Base-by-base conservation (phyloP, 2,113 vertebrate genomes). In the Edolisoma coerulescens region DNA sequence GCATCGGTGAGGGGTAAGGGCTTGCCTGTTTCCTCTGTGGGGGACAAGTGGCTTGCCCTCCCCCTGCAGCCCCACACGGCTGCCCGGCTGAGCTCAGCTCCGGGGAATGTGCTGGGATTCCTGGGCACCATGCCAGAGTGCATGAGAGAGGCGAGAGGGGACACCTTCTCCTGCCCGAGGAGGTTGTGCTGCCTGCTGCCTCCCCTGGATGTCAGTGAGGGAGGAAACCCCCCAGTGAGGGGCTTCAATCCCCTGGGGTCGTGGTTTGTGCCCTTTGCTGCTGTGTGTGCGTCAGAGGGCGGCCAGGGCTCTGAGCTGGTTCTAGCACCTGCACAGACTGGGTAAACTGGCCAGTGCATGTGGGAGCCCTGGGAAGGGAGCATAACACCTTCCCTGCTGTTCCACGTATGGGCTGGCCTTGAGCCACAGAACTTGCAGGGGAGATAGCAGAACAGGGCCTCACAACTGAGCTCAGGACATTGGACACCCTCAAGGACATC, bases 31-130 rank as follows among this genome's bases (percentile, higher is more conserved):
- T 63, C 19, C 44, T 41, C 74, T 3, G 11, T 47, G 30, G 39
- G 50, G 54, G 60, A 56, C 54, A 1, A 2, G 35, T 5, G 16
- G 50, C 33, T 67, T 75, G n/a, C 49, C 23, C n/a, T 56, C 60
- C 56, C 56, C 28, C 42, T 2, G 1, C 54, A 23, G 49, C 71
- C 53, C 53, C 1, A 33, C 37, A 21, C 0, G 6, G 53, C 65
- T 89, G 93, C 74, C 53, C 0, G 0, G 27, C 68, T 92, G 95
- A 94, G 88, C 95, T 95, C 81, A 93, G 90, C 95, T 63, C 89
- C 0, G 0, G 45, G 88, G 95, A 97, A 97, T 96, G 94, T 0
- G 5, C 84, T 90, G 84, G 94, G 96, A 97, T 97, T 95, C 92
- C 93, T 89, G 78, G 97, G 95, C 92, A 0, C 15, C 15, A 1